Conservation (phyloP, 2,113 vertebrate species). For the Ellobius talpinus region DNA sequence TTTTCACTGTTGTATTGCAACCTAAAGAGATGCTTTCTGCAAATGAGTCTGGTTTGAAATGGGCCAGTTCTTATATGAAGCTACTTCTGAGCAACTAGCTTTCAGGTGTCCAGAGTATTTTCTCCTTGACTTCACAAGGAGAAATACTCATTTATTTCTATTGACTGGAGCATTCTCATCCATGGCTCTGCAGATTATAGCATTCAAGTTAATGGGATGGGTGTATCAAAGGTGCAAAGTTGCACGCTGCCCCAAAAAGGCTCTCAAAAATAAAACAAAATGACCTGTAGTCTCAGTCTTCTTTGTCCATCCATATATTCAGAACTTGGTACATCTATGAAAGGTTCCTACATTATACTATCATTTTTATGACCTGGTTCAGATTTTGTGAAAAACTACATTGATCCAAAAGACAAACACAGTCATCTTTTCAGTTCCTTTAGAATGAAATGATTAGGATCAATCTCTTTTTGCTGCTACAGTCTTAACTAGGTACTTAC, state of each 20-base stretch:
- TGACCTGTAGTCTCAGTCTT: background rate
- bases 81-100: background rate
- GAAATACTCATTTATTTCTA: background rate
- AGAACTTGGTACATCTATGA: background rate
- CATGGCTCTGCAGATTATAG: background rate
- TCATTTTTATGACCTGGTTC: slow-evolving; percentile 1
- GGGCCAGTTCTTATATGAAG: slow-evolving; percentile 5
- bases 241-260: background rate
- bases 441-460: background rate
- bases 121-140: background rate
- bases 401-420: background rate
- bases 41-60: background rate
- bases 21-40: background rate
- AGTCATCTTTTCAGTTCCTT: background rate
- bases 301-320: background rate
- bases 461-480: background rate
- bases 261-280: background rate
- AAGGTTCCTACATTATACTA: background rate
- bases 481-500: background rate
- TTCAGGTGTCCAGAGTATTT: background rate
- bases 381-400: background rate
- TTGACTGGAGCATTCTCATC: background rate
- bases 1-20: background rate
- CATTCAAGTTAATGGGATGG: background rate
- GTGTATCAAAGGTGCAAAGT: background rate